Evolutionary conservation across 2,113 vertebrate species (phyloP).

Genomic region (Centropus unirufus): DNA sequence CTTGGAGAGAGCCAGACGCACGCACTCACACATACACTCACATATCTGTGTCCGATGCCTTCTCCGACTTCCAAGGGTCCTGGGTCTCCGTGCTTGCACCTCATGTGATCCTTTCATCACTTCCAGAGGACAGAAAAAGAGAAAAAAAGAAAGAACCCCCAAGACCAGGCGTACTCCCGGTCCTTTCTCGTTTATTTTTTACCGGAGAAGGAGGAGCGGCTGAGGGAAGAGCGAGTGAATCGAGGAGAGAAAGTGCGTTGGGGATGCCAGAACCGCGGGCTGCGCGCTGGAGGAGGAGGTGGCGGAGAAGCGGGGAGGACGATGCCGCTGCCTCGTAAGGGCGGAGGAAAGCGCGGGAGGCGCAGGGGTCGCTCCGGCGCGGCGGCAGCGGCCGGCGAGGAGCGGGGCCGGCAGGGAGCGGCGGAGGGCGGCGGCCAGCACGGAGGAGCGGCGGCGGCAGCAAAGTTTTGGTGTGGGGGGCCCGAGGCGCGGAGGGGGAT

Average conservation of each 20-base stretch:
- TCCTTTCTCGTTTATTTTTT: not conserved
- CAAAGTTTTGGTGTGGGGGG: constrained; percentile 72
- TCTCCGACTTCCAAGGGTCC: not conserved
- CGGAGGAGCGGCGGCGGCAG: not conserved
- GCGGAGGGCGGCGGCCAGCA: constrained; percentile 7
- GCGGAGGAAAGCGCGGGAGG: constrained; percentile 62
- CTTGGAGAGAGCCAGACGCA: constrained; percentile 20
- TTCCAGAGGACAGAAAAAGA: not conserved
- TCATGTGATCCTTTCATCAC: not conserved
- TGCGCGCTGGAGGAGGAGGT: constrained; percentile 72
- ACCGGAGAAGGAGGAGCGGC: constrained; percentile 13
- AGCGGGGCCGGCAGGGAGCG: constrained; percentile 10
- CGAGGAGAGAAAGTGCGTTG: constrained; percentile 54
- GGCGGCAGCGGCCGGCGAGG: constrained; percentile 28
- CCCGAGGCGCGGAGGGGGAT: constrained; percentile 51
- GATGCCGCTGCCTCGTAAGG: constrained; percentile 74
- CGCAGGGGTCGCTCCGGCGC: constrained; percentile 33
- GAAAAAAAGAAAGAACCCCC: not conserved
- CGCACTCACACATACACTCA: not conserved
- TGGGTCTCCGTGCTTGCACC: not conserved
- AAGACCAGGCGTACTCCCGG: not conserved
- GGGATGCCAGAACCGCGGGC: constrained; percentile 75
- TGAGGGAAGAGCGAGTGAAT: not conserved
- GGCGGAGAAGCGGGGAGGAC: constrained; percentile 70
- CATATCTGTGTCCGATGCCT: not conserved